phyloP scores from a whole-genome alignment of 2,113 vertebrate species.

The Dicrurus megarhynchus region DNA sequence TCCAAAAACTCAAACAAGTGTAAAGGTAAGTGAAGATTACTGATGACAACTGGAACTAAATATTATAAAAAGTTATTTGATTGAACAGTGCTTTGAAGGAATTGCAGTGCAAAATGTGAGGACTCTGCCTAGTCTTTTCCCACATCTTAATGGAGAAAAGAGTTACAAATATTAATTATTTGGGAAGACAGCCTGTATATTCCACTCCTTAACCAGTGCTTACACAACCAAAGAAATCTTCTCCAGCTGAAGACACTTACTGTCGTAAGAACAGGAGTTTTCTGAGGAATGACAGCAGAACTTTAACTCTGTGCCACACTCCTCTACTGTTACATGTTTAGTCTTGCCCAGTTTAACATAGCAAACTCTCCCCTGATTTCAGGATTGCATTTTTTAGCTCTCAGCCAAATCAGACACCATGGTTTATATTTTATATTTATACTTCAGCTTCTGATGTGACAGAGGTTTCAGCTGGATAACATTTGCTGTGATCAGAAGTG shows the following conservation, averaged over 20 bases:
- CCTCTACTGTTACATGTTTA: background rate
- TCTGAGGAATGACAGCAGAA: background rate
- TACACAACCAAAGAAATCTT: background rate
- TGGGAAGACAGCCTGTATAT: background rate
- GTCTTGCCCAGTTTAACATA: background rate
- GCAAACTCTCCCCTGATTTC: background rate
- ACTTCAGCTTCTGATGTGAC: background rate
- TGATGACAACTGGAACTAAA: background rate
- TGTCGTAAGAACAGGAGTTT: background rate
- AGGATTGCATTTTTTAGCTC: background rate
- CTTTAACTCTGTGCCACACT: background rate
- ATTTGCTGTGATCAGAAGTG: background rate
- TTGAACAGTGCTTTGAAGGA: background rate
- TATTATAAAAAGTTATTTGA: background rate
- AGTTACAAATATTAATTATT: constrained; percentile 1
- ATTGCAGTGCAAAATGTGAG: background rate
- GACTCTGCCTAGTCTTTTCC: background rate
- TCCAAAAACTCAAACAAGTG: background rate
- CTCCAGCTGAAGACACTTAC: background rate
- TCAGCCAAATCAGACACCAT: background rate
- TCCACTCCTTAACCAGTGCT: background rate
- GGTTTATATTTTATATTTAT: background rate
- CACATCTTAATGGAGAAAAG: background rate
- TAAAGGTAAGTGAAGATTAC: background rate
- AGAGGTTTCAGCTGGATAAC: background rate